Evolutionary conservation across 2,888 invertebrate genomes (phyloP), one percentile per base, ranked within the genome.

Genomic region (Caenorhabditis becei): DNA sequence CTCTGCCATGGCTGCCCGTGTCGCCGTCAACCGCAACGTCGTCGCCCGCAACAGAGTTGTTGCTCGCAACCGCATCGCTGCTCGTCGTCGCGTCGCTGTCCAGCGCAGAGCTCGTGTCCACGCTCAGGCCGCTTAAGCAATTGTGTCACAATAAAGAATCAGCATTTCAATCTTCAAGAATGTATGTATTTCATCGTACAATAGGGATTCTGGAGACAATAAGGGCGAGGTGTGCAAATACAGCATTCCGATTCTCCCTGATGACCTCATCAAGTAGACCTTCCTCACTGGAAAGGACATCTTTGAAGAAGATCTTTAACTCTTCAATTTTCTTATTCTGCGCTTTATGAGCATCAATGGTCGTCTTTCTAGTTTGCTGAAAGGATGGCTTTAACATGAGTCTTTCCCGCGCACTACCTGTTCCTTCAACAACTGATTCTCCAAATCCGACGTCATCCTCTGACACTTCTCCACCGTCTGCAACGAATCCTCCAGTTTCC

Each of bases 181-280:
- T n/a, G n/a, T n/a, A n/a, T n/a, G n/a, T n/a, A 62, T 26, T 53
- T 82, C 56, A 83, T 70, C 66, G 67, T 10, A 83, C 83, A 74
- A 83, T 83, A 0, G 83, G 83, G 28, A 83, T 82, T 65, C 82
- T 66, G 26, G 78, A 81, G 32, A 83, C 70, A n/a, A 83, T 81
- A 11, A 83, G 35, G 0, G 83, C 81, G 0, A 83, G 32, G 47
- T 82, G 83, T 44, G 82, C 80, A 56, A 83, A 83, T 1, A 83
- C 77, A 14, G 83, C 63, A 23, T 82, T 78, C 1, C 77, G 20
- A 61, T 79, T 83, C 47, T 82, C 81, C 58, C 70, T 80, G 54
- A 80, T 67, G 47, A 80, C 77, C 23, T 66, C 77, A 14, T 80
- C 77, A 0, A 80, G 37, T 11, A 80, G 44, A 10, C 71, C 71